phyloP scores from a whole-genome alignment of 1,140 invertebrate genomes.

The Aporrectodea caliginosa region DNA sequence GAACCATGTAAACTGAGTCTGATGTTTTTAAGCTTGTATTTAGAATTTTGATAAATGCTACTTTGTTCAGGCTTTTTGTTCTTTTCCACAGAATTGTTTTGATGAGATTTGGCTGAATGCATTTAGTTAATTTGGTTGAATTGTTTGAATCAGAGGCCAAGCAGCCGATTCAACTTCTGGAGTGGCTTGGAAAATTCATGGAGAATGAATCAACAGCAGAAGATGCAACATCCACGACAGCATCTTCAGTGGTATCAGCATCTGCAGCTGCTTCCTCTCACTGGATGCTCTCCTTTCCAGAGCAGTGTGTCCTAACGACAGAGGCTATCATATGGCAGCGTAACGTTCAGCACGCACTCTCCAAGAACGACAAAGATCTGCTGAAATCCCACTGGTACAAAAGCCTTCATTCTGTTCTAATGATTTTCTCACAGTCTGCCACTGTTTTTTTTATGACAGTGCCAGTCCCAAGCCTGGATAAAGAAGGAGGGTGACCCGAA shows the following conservation, averaged over 20 bases:
- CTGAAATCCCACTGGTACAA: slow-evolving; percentile 13
- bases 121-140: not conserved
- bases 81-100: too few relatives aligned
- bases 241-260: not conserved
- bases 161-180: not conserved
- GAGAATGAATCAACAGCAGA: not conserved
- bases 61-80: too few relatives aligned
- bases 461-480: too few relatives aligned
- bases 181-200: not conserved
- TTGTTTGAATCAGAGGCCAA: not conserved
- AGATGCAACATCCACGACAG: not conserved
- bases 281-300: slow-evolving; percentile 50
- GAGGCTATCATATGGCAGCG: slow-evolving; percentile 51
- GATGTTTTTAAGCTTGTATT: too few relatives aligned
- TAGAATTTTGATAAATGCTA: too few relatives aligned
- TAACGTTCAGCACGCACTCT: slow-evolving; percentile 38
- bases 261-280: slow-evolving; percentile 32
- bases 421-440: too few relatives aligned
- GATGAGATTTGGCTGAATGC: too few relatives aligned
- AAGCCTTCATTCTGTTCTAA: not conserved
- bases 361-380: slow-evolving; percentile 35
- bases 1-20: too few relatives aligned
- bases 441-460: too few relatives aligned
- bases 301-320: slow-evolving; percentile 46
- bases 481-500: too few relatives aligned